Evolutionary conservation across 35 echinoderm and acorn worm genomes (phyloP), one percentile per base, ranked within the genome.

Genomic region (Anneissia japonica): DNA sequence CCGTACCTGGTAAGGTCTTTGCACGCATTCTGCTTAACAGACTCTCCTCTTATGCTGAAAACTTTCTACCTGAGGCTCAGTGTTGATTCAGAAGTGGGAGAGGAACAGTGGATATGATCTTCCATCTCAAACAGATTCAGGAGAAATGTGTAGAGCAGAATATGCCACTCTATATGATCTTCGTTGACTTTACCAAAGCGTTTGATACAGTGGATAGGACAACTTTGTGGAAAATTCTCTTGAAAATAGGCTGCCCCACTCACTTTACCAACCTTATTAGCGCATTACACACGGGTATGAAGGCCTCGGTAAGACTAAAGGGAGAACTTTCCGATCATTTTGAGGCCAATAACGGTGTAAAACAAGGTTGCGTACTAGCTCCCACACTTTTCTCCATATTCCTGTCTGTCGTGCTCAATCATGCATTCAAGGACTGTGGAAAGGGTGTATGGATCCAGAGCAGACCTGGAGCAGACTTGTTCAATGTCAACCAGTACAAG

Each of bases 111-210:
- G 81, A 83, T 30, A 89, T 83, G 79, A 38, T 89, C 33, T 82
- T 89, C 23, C 74, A 78, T 30, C 64, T 89, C 30, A 17, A 80
- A 37, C 81, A 89, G 33, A 23, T 79, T 7, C 82, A 90, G 12
- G 83, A 91, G 74, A 84, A 91, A 73, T 37, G 34, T 23, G 79
- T 84, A 3, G 37, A 90, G 72, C 88, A 90, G 77, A 32, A 84
- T 0, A 43, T 79, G 77, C 17, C 35, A 32, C 76, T 84, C 46
- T 82, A 74, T 74, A 79, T 82, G 31, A 43, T 86, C n/a, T n/a
- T n/a, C n/a, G n/a, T n/a, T n/a, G 90, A 91, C 51, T 91, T 91
- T 39, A 72, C 45, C 12, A 86, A 91, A 46, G 90, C 84, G 32
- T 91, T 91, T 75, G 84, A 76, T 84, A 86, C 90, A 9, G 90